Evolutionary conservation across 2,113 vertebrate genomes (phyloP).

Genomic region (Pelusios castaneus): DNA sequence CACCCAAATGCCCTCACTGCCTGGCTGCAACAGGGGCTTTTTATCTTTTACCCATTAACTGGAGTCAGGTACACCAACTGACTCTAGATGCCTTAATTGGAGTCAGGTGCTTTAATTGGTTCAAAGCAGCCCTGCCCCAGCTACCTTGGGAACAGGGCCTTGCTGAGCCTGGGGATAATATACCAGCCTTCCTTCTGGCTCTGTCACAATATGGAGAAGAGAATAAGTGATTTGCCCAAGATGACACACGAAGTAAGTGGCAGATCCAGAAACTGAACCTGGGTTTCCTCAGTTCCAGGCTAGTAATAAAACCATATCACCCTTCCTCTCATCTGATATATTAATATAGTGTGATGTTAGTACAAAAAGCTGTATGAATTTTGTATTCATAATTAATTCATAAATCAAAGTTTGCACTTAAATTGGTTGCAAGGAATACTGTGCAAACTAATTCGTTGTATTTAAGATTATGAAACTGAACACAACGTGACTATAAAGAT

Average conservation of each 20-base stretch:
- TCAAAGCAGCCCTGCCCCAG: no score
- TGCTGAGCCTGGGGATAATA: no score
- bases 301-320: neutral
- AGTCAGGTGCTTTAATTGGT: no score
- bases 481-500: neutral
- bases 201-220: no score
- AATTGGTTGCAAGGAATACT: neutral
- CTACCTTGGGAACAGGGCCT: no score
- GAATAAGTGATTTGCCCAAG: neutral
- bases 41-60: no score
- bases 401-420: neutral
- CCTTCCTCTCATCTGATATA: neutral
- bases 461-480: neutral
- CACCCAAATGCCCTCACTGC: no score
- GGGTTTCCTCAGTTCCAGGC: neutral
- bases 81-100: no score
- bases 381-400: neutral
- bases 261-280: neutral
- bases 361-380: neutral
- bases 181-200: no score
- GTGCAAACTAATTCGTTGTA: neutral
- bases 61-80: no score
- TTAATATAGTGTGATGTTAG: neutral
- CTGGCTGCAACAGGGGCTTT: no score
- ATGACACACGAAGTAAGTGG: rapidly evolving